phyloP scores from a whole-genome alignment of 2,113 vertebrate genomes.

The Rhinogobius similis region DNA sequence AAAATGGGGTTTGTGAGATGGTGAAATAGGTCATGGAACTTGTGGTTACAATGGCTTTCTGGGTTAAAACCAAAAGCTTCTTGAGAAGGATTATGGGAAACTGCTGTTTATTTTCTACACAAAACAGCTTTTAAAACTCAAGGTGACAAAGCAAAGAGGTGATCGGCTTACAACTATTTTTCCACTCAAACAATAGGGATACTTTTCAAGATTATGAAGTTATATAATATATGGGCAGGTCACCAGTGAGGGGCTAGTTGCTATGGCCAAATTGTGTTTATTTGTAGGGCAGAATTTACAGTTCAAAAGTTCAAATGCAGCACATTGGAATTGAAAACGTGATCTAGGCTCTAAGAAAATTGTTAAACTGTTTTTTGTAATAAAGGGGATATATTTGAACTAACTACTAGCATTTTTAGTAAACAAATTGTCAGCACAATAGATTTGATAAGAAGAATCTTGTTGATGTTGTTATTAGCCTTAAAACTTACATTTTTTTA shows the following conservation, averaged over 20 bases:
- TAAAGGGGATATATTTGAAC: too few relatives aligned
- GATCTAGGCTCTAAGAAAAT: neutral
- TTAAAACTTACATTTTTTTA: too few relatives aligned
- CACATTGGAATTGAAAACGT: neutral
- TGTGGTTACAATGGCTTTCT: constrained; percentile 13
- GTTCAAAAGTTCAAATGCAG: too few relatives aligned
- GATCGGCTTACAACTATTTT: constrained; percentile 55
- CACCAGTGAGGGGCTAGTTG: neutral
- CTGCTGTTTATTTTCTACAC: constrained; percentile 46
- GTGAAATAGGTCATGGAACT: constrained; percentile 46
- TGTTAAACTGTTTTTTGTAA: too few relatives aligned
- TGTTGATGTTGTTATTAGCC: too few relatives aligned
- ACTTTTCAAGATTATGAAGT: constrained; percentile 56
- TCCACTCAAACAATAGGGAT: constrained; percentile 51
- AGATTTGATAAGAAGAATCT: too few relatives aligned
- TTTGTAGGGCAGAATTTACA: neutral
- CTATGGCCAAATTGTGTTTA: neutral
- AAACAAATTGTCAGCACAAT: too few relatives aligned
- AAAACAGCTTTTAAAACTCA: neutral
- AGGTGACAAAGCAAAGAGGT: constrained; percentile 6
- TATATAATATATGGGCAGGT: constrained; percentile 53
- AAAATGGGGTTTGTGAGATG: neutral
- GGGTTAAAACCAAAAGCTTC: constrained; percentile 37
- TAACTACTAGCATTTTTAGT: too few relatives aligned
- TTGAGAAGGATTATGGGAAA: constrained; percentile 34